These are phyloP conservation scores for Uropetala carovei DNA, from an alignment of 2,888 invertebrate genomes.

Conservation along the genomic window DNA sequence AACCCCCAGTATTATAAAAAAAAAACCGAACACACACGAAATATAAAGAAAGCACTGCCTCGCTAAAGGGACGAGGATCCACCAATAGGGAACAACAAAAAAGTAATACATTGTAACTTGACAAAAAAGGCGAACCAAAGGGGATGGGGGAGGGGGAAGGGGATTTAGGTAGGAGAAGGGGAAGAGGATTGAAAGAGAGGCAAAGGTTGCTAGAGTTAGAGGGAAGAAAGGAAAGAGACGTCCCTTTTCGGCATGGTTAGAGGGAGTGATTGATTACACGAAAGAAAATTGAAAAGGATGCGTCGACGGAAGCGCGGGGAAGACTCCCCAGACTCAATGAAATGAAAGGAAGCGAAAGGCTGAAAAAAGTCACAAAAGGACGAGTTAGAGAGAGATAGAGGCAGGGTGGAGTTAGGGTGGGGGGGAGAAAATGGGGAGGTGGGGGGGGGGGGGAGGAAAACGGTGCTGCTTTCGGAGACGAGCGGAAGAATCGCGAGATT, in stretches of 20 bases:
- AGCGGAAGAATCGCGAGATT: slow-evolving; percentile 13
- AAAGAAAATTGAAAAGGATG: slow-evolving; percentile 64
- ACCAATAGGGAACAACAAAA: neutral
- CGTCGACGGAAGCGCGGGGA: slow-evolving; percentile 59
- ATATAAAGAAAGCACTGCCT: neutral
- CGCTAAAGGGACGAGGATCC: neutral
- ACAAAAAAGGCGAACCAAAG: neutral
- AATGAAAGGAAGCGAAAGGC: slow-evolving; percentile 50
- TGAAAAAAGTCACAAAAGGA: slow-evolving; percentile 50
- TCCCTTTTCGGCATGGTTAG: slow-evolving; percentile 61
- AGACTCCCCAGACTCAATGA: slow-evolving; percentile 43
- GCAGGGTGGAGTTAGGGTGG: neutral
- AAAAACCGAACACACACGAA: neutral
- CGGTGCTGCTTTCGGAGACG: neutral
- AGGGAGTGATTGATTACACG: slow-evolving; percentile 62
- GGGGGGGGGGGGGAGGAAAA: neutral
- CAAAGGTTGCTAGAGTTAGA: neutral
- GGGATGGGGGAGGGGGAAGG: neutral
- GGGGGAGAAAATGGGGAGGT: neutral
- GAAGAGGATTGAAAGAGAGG: neutral
- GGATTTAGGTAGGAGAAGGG: neutral
- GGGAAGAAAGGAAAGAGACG: neutral
- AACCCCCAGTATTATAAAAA: neutral
- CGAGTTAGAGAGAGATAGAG: slow-evolving; percentile 8
- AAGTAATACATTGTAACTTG: slow-evolving; percentile 20